Evolutionary conservation across 2,888 invertebrate species (phyloP), one percentile per base, ranked within the genome.

Genomic region (Erynnis tages): DNA sequence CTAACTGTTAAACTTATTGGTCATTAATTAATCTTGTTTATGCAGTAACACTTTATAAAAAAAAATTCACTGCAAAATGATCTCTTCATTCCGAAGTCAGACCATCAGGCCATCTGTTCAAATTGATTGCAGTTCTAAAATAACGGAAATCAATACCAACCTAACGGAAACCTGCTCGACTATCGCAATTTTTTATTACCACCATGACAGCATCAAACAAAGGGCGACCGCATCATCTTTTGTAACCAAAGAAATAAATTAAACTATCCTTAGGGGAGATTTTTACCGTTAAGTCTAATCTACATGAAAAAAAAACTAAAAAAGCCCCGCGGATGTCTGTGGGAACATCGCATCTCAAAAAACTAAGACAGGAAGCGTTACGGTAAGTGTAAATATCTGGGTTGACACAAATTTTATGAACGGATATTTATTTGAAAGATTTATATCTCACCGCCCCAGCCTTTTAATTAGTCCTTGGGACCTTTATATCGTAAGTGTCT

Each of bases 221-320:
- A 76, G 69, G 63, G 60, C 66, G 68, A 82, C 85, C 83, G 82
- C 85, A 83, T 83, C 83, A 68, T 71, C 80, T 72, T 71, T 84
- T 82, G 79, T 80, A 67, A 65, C 74, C 63, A 69, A 76, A 79
- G 85, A 87, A 82, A 86, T 89, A 88, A 86, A 89, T 89, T 86
- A 85, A 82, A 82, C 76, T 76, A 82, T 83, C 81, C 79, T 79
- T 82, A 83, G 87, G 87, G 87, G 85, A 82, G 78, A 79, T 69
- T 79, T 81, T 82, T 86, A 89, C 89, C 89, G 89, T 89, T 89
- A 88, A 69, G 71, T 80, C 72, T 79, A 73, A 84, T 81, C 79
- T 83, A 73, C 72, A 77, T 79, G 58, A 71, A 76, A 80, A 83
- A 80, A 83, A 83, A 82, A 79, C 70, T 55, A 54, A 61, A 83